A percentile compares a stretch with the other conserved stretches of the same genome.
These are phyloP conservation scores for Scaptomyza parva DNA, from an alignment of 2,888 invertebrate species.

Conservation along the genomic window DNA sequence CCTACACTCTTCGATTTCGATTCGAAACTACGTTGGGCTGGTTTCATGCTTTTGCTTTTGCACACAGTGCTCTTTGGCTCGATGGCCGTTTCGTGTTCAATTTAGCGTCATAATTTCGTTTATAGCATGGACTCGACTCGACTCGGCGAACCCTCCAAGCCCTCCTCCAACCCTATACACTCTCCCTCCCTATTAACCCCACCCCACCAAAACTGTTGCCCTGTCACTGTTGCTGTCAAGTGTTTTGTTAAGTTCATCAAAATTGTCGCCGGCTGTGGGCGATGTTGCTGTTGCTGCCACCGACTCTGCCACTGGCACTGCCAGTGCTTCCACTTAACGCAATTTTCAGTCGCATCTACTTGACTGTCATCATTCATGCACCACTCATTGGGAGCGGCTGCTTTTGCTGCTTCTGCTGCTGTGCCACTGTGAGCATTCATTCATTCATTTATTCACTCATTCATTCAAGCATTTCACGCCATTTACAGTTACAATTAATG, in stretches of 20 bases:
- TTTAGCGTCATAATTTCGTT: slow-evolving; percentile 82
- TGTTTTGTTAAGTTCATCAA: slow-evolving; percentile 81
- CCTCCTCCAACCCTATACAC: slow-evolving; percentile 1
- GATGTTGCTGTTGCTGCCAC: slow-evolving; percentile 6
- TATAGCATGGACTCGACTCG: slow-evolving; percentile 65
- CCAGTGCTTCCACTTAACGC: slow-evolving; percentile 64
- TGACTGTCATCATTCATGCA: slow-evolving; percentile 68
- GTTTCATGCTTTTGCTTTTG: slow-evolving; percentile 45
- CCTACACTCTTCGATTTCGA: slow-evolving; percentile 2
- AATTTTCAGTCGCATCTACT: slow-evolving; percentile 69
- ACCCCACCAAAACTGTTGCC: slow-evolving; percentile 10
- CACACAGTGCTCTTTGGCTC: slow-evolving; percentile 52
- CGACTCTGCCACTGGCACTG: slow-evolving; percentile 10
- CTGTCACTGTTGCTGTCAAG: slow-evolving; percentile 64
- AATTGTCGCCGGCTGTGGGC: slow-evolving; percentile 67
- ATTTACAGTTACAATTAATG: slow-evolving; percentile 79
- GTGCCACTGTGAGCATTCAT: slow-evolving; percentile 24
- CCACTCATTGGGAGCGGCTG: slow-evolving; percentile 32
- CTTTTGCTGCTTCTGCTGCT: too few species aligned
- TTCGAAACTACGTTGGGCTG: slow-evolving; percentile 39
- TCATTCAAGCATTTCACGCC: slow-evolving; percentile 73
- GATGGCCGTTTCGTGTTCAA: slow-evolving; percentile 77
- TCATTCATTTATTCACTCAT: slow-evolving; percentile 51
- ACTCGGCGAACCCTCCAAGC: slow-evolving; percentile 22
- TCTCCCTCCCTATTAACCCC: not conserved